These are phyloP conservation scores for Agrotis ipsilon DNA, from an alignment of 2,888 invertebrate species.

Conservation along the genomic window DNA sequence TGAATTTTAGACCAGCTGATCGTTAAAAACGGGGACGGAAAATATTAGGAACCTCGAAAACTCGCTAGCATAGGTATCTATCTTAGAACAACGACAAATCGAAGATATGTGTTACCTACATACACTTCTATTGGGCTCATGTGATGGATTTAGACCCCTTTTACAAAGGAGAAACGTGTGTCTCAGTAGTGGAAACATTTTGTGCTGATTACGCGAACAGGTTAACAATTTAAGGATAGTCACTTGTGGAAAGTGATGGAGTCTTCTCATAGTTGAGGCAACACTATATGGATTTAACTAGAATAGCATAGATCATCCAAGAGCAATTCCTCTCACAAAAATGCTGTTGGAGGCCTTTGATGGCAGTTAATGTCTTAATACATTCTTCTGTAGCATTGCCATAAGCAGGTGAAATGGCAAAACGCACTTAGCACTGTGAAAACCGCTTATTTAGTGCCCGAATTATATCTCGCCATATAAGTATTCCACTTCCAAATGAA, in stretches of 20 bases:
- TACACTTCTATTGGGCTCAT: no score
- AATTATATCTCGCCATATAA: slow-evolving; percentile 14
- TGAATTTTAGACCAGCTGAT: no score
- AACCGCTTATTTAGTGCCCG: background rate
- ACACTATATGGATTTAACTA: no score
- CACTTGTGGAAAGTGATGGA: background rate
- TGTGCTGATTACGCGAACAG: no score
- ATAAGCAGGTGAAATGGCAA: background rate
- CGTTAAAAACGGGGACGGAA: background rate
- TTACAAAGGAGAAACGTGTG: background rate
- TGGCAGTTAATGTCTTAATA: background rate
- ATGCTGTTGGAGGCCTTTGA: background rate
- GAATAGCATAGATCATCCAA: no score
- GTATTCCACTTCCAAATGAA: slow-evolving; percentile 24
- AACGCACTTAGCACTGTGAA: background rate
- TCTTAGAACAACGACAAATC: background rate
- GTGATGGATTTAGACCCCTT: background rate
- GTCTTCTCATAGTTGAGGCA: background rate
- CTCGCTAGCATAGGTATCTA: rapidly evolving
- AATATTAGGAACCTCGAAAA: background rate
- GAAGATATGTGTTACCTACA: background rate
- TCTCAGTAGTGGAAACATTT: background rate
- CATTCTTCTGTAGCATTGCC: background rate
- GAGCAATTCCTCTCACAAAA: no score
- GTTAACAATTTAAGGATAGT: background rate